Base-by-base conservation (phyloP, 92 coral and sea anemone species). In the Porites divaricata region DNA sequence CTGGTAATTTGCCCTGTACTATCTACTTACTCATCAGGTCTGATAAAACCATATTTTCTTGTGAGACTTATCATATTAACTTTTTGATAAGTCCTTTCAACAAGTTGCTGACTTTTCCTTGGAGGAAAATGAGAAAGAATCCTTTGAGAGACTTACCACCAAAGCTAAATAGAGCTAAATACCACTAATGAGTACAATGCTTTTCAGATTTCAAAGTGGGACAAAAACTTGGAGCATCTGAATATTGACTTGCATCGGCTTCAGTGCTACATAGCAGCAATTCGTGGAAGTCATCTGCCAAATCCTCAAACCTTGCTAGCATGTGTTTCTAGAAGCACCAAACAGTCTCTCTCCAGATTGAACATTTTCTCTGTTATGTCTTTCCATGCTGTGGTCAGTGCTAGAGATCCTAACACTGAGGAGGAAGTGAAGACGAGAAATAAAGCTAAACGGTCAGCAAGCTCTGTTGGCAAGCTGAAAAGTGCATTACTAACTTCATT, bases 331-430 rank as follows among this genome's bases (percentile, higher is more conserved):
- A 93, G 98, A 65, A 87, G 89, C 63, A 97, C 98, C 69, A 97
- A 95, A 61, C 99, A 97, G 62, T 83, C 78, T 22, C 86, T 97
- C 86, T 85, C 99, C 6, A 93, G 98, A 54, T 84, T 97, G 79
- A 95, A 95, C 10, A 92, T 90, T 66, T 95, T 97, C 88, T 97
- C 99, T 13, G 99, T 97, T 61, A 93, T 91, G 93, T 94, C 98
- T 65, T 97, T 97, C 83, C 96, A 97, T 59, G 95, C 99, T 74
- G 92, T 95, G 50, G 94, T 93, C 48, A 91, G 95, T 87, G 98
- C 98, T 14, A 87, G 98, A 59, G 98, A 94, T 79, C 92, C 93
- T 1, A 87, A 82, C 57, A 81, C 93, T 41, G 95, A 94, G 17
- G 95, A 89, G 49, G 99, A 89, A 88, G 98, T 92, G 76, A 95